A percentile compares a stretch with the other conserved stretches of the same genome.
phyloP scores from a whole-genome alignment of 2,113 vertebrate genomes.

The Antechinus flavipes region DNA sequence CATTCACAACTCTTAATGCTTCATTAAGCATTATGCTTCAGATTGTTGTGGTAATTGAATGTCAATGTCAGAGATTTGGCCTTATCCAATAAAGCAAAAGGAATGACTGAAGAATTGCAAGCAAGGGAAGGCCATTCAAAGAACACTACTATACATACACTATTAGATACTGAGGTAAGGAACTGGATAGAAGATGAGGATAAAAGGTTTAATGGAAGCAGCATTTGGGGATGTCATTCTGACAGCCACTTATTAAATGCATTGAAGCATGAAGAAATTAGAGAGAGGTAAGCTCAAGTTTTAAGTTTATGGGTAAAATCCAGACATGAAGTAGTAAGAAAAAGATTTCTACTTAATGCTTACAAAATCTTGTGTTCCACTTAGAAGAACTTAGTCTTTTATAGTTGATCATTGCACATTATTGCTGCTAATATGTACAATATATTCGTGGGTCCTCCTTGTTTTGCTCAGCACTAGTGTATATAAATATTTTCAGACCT shows the following conservation, averaged over 20 bases:
- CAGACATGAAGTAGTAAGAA: slow-evolving; percentile 2
- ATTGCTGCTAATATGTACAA: no score
- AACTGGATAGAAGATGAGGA: background rate
- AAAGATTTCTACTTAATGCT: background rate
- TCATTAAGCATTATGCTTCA: no score
- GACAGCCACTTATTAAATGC: background rate
- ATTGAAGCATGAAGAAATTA: background rate
- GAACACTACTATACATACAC: background rate
- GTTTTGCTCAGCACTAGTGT: no score
- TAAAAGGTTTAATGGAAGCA: background rate
- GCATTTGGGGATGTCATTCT: background rate
- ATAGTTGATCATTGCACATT: no score
- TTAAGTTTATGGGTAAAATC: background rate
- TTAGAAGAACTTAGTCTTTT: no score
- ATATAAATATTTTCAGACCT: no score
- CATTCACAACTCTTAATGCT: no score
- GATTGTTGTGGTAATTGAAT: background rate
- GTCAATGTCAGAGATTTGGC: background rate
- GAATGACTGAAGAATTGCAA: background rate
- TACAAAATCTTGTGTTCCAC: no score
- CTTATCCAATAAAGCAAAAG: background rate
- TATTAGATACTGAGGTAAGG: background rate
- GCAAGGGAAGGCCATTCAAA: background rate
- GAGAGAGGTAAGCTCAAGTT: background rate
- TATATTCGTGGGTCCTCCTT: no score